These are phyloP conservation scores for Amphiprion clarkii DNA, from an alignment of 2,797 vertebrate species.

Conservation along the genomic window DNA sequence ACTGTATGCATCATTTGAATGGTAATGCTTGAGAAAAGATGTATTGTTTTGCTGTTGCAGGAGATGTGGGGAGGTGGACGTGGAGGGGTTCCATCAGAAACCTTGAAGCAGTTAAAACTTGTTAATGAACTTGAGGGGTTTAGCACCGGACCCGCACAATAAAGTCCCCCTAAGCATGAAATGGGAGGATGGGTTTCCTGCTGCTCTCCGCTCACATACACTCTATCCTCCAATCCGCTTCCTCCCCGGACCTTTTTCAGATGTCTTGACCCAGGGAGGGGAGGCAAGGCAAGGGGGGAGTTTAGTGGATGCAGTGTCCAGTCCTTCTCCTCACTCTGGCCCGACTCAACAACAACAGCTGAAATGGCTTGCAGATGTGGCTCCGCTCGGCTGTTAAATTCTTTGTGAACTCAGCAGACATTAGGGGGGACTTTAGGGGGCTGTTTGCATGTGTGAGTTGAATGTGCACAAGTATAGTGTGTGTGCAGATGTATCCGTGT, in stretches of 20 bases:
- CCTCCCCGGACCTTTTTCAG: conserved; percentile 53
- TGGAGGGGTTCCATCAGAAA: conserved; percentile 12
- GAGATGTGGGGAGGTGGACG: background rate
- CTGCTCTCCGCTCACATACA: conserved; percentile 20
- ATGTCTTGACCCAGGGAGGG: conserved; percentile 59
- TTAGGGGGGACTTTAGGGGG: conserved; percentile 44
- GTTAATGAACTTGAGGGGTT: conserved; percentile 70
- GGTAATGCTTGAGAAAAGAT: conserved; percentile 53
- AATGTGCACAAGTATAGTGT: conserved; percentile 1
- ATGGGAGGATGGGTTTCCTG: conserved; percentile 66
- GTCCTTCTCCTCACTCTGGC: conserved; percentile 56
- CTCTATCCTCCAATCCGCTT: conserved; percentile 18
- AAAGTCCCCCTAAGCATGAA: conserved; percentile 69
- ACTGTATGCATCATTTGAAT: conserved; percentile 59
- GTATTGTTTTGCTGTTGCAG: conserved; percentile 46
- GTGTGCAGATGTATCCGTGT: conserved; percentile 10
- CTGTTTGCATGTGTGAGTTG: conserved; percentile 37
- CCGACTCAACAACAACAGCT: conserved; percentile 74
- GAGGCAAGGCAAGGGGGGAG: background rate
- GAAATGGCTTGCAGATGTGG: conserved; percentile 85
- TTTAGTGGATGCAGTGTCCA: conserved; percentile 62
- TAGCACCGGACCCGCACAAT: conserved; percentile 53
- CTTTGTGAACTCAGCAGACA: conserved; percentile 67
- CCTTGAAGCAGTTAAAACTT: conserved; percentile 50
- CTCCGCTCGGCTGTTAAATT: conserved; percentile 77